A percentile compares a stretch with the other conserved stretches of the same genome.
phyloP scores from a whole-genome alignment of 2,113 vertebrate genomes.

The Pluvianellus socialis region DNA sequence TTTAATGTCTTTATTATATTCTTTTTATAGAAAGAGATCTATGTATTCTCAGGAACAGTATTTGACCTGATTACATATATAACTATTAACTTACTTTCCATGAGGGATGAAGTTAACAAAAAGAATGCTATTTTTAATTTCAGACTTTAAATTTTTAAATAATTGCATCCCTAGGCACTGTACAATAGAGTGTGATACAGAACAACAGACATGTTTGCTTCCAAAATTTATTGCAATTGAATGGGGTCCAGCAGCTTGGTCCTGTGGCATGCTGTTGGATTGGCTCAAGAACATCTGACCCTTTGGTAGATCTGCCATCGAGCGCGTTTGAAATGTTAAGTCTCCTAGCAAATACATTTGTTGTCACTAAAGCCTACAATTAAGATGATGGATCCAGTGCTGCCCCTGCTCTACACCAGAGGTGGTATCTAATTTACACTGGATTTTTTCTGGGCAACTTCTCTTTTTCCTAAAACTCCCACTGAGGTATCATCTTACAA shows the following conservation, averaged over 20 bases:
- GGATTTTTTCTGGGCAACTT: background rate
- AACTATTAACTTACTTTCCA: background rate
- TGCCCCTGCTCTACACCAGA: background rate
- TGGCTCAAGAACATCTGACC: background rate
- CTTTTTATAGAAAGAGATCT: background rate
- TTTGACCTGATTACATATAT: background rate
- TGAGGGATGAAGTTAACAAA: background rate
- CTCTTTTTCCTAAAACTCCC: background rate
- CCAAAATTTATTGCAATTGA: background rate
- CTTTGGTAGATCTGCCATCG: background rate
- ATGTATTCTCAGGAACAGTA: background rate
- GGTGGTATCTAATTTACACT: background rate
- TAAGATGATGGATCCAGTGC: background rate
- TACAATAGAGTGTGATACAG: background rate
- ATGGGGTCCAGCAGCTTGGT: background rate
- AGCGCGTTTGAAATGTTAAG: accelerated
- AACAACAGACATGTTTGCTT: background rate
- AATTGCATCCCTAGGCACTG: background rate
- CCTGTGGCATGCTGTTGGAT: background rate
- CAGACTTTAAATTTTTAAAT: background rate
- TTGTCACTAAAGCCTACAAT: background rate
- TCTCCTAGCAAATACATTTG: background rate
- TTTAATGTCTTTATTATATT: background rate
- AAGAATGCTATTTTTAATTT: background rate
- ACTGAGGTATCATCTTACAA: background rate